phyloP scores from a whole-genome alignment of 2,113 vertebrate genomes.

The Oreocharis arfaki region DNA sequence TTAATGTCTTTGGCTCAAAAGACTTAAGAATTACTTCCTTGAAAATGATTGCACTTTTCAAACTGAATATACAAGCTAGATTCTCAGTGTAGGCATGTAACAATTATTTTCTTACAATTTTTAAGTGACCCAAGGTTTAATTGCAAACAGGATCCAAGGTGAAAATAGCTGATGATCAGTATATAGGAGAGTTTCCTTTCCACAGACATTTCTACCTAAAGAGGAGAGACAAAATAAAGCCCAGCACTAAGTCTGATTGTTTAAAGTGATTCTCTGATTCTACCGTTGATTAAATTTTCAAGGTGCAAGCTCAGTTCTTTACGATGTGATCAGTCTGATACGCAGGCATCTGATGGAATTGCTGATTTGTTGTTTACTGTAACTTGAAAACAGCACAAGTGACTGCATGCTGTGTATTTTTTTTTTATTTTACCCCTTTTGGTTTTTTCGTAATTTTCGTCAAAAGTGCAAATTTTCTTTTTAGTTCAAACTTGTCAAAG shows the following conservation, averaged over 20 bases:
- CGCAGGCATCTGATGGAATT: neutral
- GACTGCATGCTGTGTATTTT: neutral
- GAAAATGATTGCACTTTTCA: neutral
- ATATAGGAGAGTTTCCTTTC: neutral
- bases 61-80: neutral
- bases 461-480: neutral
- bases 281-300: neutral
- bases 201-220: neutral
- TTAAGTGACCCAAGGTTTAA: neutral
- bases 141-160: neutral
- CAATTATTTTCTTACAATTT: neutral
- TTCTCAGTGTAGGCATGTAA: neutral
- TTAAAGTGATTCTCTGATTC: neutral
- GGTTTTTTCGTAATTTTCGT: neutral
- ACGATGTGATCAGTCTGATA: rapidly evolving
- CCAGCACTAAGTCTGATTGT: neutral
- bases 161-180: neutral
- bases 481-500: neutral
- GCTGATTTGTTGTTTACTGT: neutral
- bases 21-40: neutral
- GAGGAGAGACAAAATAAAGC: neutral
- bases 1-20: neutral
- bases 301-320: neutral
- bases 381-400: neutral
- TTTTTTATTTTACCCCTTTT: neutral